Evolutionary conservation across 2,113 vertebrate species (phyloP), one percentile per base, ranked within the genome.

Genomic region (Tragelaphus imberbis): DNA sequence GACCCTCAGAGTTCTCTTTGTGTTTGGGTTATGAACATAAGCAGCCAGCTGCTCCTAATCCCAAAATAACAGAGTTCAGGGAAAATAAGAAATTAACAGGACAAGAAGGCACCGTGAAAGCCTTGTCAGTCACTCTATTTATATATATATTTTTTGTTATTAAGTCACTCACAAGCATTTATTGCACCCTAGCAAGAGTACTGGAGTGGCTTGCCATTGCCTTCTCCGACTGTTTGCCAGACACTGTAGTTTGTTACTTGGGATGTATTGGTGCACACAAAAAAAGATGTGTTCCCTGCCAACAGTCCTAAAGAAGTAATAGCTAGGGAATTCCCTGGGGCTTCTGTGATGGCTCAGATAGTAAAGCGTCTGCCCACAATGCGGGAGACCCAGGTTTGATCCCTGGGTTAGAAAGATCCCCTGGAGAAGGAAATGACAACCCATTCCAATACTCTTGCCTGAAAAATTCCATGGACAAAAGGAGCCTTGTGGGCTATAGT

Each of bases 1-100:
- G 53, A 71, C 56, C n/a, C 5, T 1, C 56, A 93, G 91, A 87
- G 84, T 21, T 58, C 12, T 85, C 68, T 89, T 55, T 84, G 55
- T 97, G 87, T 93, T 91, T 89, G 79, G 59, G 49, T 81, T 56
- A 86, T 84, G 58, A 96, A 71, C 40, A 88, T 47, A 82, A 95
- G 17, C 30, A 58, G n/a, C 56, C 40, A 95, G 84, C 51, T 92
- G 61, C 15, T 94, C 56, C 33, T 92, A 95, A 77, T 90, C 25
- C 93, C 63, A 84, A 95, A 95, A 92, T 95, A 80, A 84, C 27
- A 90, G 56, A 87, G 44, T 84, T 84, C 81, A 36, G 17, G 21
- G 51, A 53, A 95, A 97, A 84, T 5, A 3, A 51, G 49, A 92
- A 56, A 59, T 85, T 81, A 86, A 47, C 21, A 93, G 47, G 8